Evolutionary conservation across 1,140 invertebrate genomes (phyloP).

Genomic region (Pygmarrhopalites habei): DNA sequence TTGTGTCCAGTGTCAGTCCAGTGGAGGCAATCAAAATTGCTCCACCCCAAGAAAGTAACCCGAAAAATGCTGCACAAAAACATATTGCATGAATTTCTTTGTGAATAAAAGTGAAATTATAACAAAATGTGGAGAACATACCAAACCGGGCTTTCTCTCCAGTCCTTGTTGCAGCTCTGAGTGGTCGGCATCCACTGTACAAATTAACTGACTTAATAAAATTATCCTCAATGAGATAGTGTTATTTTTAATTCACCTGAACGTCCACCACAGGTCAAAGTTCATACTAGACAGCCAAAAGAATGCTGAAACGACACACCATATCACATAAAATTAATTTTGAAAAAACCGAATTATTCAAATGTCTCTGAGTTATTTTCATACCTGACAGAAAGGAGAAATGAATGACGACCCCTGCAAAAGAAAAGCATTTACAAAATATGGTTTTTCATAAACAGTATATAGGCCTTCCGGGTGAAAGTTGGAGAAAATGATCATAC

Average conservation of each 20-base stretch:
- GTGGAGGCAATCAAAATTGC: conserved; percentile 27
- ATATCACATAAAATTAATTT: no score
- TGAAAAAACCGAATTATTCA: no score
- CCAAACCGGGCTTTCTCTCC: conserved; percentile 22
- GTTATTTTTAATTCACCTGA: conserved; percentile 35
- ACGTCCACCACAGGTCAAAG: conserved; percentile 38
- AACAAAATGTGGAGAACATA: no score
- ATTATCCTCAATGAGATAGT: no score
- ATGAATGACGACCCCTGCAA: conserved; percentile 68
- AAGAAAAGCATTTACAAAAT: conserved; percentile 4
- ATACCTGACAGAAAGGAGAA: conserved; percentile 86
- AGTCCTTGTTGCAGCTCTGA: conserved; percentile 28
- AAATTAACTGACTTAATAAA: no score
- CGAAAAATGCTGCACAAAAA: conserved; percentile 26
- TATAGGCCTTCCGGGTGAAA: no score
- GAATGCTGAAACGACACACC: conserved; percentile 62
- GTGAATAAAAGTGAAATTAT: no score
- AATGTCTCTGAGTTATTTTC: no score
- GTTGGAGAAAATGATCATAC: conserved; percentile 11
- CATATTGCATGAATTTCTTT: no score
- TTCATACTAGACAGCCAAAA: conserved; percentile 81
- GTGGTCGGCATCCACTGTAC: conserved; percentile 33
- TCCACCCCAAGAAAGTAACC: conserved; percentile 31
- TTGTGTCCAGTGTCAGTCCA: conserved; percentile 27
- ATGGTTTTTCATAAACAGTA: background rate